phyloP scores from a whole-genome alignment of 2,888 invertebrate species.

The Parnassius orleans region DNA sequence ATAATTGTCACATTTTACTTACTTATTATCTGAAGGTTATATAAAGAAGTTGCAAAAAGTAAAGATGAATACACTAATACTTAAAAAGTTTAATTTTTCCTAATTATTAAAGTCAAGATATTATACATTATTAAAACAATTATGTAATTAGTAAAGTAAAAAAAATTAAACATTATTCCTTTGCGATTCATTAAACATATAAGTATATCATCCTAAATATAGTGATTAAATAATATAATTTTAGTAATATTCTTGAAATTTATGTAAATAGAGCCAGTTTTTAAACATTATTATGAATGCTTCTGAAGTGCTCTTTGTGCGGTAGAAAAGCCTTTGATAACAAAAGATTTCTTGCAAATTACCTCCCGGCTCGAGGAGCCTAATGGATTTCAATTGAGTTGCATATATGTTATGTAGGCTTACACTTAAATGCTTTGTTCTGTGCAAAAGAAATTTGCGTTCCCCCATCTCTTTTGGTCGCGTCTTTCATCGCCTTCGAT shows the following conservation, averaged over 20 bases:
- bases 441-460: conserved; percentile 67
- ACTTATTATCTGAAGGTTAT: too few species aligned
- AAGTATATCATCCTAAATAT: too few species aligned
- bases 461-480: conserved; percentile 56
- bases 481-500: conserved; percentile 61
- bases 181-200: too few species aligned
- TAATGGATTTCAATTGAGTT: conserved; percentile 76
- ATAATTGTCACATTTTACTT: background rate
- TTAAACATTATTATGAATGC: conserved; percentile 58
- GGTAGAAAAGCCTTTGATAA: conserved; percentile 58
- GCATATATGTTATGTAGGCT: conserved; percentile 67
- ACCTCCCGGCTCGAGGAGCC: conserved; percentile 60
- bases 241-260: conserved; percentile 7
- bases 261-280: conserved; percentile 47
- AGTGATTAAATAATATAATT: too few species aligned
- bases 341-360: conserved; percentile 72
- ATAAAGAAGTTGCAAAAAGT: too few species aligned
- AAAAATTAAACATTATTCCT: too few species aligned
- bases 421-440: conserved; percentile 72
- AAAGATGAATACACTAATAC: too few species aligned
- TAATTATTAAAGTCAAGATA: too few species aligned
- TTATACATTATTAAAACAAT: too few species aligned
- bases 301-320: conserved; percentile 60
- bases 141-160: too few species aligned
- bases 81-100: too few species aligned